phyloP scores from a whole-genome alignment of 2,797 vertebrate species.

The Sylvia borin region DNA sequence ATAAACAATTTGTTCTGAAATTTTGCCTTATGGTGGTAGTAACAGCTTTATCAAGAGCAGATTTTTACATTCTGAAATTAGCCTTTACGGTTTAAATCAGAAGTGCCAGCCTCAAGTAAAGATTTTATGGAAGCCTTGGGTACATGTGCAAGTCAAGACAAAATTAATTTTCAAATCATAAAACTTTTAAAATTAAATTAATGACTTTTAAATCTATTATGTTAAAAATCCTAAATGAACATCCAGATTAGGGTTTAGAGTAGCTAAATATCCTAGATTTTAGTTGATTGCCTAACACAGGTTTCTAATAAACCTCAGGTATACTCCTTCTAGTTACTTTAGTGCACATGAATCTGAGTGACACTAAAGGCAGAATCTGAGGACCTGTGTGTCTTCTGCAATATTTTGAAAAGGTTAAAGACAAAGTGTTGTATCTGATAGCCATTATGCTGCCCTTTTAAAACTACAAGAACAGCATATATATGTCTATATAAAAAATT shows the following conservation, averaged over 20 bases:
- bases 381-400: not conserved
- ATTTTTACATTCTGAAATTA: conserved; percentile 1
- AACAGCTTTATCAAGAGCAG: not conserved
- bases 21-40: not conserved
- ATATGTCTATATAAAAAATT: not conserved
- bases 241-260: not conserved
- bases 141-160: not conserved
- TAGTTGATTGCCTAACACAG: not conserved
- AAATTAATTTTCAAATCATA: not conserved
- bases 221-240: not conserved
- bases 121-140: not conserved
- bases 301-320: conserved; percentile 4
- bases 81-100: not conserved
- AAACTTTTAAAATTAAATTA: not conserved
- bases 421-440: not conserved
- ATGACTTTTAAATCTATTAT: not conserved
- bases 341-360: no score
- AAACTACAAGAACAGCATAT: not conserved
- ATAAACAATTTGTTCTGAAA: not conserved
- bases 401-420: not conserved
- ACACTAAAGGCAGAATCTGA: not conserved
- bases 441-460: not conserved
- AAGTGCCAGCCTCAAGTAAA: not conserved
- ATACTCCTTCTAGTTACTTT: not conserved
- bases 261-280: not conserved